These are phyloP conservation scores for Myotis vivesi DNA, from an alignment of 2,797 vertebrate species.

Conservation along the genomic window DNA sequence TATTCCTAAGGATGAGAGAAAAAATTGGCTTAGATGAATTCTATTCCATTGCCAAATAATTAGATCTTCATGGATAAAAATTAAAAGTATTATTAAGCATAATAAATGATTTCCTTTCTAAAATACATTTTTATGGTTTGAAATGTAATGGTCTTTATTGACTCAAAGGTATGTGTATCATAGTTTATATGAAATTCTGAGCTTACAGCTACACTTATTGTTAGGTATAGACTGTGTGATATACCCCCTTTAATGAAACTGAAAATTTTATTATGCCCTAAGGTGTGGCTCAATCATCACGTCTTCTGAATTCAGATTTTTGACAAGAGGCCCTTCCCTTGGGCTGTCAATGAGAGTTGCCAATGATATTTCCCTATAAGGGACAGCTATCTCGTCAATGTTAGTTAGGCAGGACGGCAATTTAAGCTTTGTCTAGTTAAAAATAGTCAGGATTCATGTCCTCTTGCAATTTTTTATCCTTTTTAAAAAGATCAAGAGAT, in stretches of 20 bases:
- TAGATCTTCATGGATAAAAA: not conserved
- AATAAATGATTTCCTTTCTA: constrained; percentile 42
- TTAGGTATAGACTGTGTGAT: not conserved
- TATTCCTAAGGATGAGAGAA: not conserved
- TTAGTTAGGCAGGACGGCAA: not conserved
- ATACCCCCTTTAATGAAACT: not conserved
- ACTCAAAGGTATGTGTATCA: not conserved
- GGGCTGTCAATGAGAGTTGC: constrained; percentile 33
- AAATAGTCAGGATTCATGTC: constrained; percentile 46
- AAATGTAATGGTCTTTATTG: not conserved
- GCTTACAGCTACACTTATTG: not conserved
- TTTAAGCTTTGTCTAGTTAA: constrained; percentile 55
- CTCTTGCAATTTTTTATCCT: constrained; percentile 16
- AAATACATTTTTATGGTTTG: constrained; percentile 30
- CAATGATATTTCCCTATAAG: constrained; percentile 40
- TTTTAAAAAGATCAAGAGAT: constrained; percentile 20
- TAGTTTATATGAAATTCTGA: constrained; percentile 9
- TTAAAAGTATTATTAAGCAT: not conserved
- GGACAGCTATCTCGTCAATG: constrained; percentile 21
- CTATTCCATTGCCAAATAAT: constrained; percentile 42
- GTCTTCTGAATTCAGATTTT: constrained; percentile 56
- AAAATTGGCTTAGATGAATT: constrained; percentile 35
- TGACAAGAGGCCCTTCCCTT: constrained; percentile 57
- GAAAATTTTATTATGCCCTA: constrained; percentile 41
- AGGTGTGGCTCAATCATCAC: not conserved